These are phyloP conservation scores for Petrocephalus schoutedeni DNA, from an alignment of 2,797 vertebrate species.

Conservation along the genomic window DNA sequence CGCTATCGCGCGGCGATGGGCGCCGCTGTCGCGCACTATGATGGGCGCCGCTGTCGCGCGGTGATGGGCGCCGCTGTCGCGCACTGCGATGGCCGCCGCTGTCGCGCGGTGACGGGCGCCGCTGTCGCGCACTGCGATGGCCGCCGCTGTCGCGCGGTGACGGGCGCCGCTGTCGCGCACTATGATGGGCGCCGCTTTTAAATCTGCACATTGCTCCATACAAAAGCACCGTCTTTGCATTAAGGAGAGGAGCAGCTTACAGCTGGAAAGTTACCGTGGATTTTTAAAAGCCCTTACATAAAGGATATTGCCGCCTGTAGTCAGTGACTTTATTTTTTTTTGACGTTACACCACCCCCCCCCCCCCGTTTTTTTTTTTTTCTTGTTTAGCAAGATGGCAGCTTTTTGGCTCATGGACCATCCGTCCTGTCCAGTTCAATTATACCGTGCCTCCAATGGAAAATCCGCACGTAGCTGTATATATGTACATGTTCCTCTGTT, in stretches of 20 bases:
- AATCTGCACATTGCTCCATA: neutral
- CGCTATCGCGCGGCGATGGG: too few species aligned
- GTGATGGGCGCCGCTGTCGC: too few species aligned
- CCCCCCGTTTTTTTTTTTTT: conserved; percentile 19
- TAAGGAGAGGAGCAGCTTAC: neutral
- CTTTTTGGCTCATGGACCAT: conserved; percentile 31
- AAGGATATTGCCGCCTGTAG: neutral
- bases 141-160: too few species aligned
- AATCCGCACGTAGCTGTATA: conserved; percentile 12
- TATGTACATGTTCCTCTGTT: neutral
- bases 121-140: neutral
- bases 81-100: too few species aligned
- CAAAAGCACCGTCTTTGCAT: neutral
- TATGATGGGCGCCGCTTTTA: neutral
- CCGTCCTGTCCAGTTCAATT: conserved; percentile 35
- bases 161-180: neutral
- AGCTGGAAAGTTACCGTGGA: neutral
- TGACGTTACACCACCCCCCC: conserved; percentile 20
- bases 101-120: too few species aligned
- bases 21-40: too few species aligned
- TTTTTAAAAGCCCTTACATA: neutral
- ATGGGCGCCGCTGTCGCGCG: too few species aligned
- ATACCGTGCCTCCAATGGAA: conserved; percentile 9
- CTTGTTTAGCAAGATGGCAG: conserved; percentile 33
- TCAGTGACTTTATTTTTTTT: neutral